Evolutionary conservation across 2,888 invertebrate genomes (phyloP).

Genomic region (Sarcophaga carnaria): DNA sequence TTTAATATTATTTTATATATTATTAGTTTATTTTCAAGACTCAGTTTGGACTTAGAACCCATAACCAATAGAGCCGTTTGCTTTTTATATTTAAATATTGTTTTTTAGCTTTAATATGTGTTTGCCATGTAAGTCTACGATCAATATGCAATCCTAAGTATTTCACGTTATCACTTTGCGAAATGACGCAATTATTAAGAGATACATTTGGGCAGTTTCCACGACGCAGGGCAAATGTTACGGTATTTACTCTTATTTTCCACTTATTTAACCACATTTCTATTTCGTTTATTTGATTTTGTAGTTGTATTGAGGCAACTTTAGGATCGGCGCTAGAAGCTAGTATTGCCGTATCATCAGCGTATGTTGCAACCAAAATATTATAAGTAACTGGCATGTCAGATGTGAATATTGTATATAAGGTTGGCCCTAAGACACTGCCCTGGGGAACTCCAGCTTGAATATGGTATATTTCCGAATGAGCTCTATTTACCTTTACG

Average conservation of each 20-base stretch:
- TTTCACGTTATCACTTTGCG: too few species aligned
- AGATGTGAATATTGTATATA: slow-evolving; percentile 3
- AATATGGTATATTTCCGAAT: background rate
- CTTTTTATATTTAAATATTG: slow-evolving; percentile 3
- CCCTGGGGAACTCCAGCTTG: slow-evolving; percentile 1
- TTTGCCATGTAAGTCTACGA: too few species aligned
- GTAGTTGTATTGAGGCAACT: too few species aligned
- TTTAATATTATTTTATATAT: background rate
- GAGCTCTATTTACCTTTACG: slow-evolving; percentile 7
- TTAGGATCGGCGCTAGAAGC: too few species aligned
- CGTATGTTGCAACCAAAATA: slow-evolving; percentile 12
- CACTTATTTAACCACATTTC: too few species aligned
- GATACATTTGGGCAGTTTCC: too few species aligned
- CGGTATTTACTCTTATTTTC: too few species aligned
- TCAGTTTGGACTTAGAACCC: slow-evolving; percentile 2
- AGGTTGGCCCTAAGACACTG: background rate
- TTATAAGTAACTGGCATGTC: background rate
- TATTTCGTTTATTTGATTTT: too few species aligned
- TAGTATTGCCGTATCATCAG: background rate
- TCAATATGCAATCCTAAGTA: too few species aligned
- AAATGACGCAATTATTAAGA: too few species aligned
- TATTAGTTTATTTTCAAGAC: slow-evolving; percentile 1
- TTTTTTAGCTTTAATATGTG: background rate
- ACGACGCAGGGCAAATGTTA: too few species aligned
- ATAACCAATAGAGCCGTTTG: slow-evolving; percentile 1